A percentile compares a stretch with the other conserved stretches of the same genome.
These are phyloP conservation scores for Stegastes partitus DNA, from an alignment of 2,113 vertebrate genomes.

Conservation along the genomic window DNA sequence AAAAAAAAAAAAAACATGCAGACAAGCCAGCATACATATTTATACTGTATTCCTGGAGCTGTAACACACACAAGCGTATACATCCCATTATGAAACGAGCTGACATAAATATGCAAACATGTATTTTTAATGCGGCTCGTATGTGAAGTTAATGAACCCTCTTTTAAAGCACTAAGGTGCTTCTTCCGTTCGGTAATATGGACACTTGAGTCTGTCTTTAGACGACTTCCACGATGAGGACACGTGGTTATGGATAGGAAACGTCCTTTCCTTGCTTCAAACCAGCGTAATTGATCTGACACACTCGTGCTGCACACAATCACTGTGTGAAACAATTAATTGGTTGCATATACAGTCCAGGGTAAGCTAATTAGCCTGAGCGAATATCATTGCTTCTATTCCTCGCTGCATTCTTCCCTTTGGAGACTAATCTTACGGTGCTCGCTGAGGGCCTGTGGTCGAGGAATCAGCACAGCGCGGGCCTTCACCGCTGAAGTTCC, in stretches of 20 bases:
- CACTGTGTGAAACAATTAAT: slow-evolving; percentile 50
- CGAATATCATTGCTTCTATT: slow-evolving; percentile 38
- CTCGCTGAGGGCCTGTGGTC: slow-evolving; percentile 24
- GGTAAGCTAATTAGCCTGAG: slow-evolving; percentile 54
- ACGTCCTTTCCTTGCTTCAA: neutral
- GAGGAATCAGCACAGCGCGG: slow-evolving; percentile 40
- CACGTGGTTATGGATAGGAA: slow-evolving; percentile 15
- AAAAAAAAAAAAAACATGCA: too few species aligned
- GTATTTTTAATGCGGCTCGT: slow-evolving; percentile 1
- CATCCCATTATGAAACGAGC: neutral
- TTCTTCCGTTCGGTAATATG: neutral
- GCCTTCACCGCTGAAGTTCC: slow-evolving; percentile 36
- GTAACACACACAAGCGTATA: neutral
- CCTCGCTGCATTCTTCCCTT: slow-evolving; percentile 38
- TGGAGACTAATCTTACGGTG: slow-evolving; percentile 32
- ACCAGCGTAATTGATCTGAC: slow-evolving; percentile 17
- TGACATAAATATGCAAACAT: slow-evolving; percentile 6
- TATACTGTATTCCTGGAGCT: neutral
- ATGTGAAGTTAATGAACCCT: neutral
- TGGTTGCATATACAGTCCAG: slow-evolving; percentile 25
- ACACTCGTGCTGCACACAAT: slow-evolving; percentile 18
- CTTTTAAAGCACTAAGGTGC: slow-evolving; percentile 3
- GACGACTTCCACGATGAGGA: neutral
- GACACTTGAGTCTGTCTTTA: neutral
- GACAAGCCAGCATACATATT: neutral